phyloP scores from a whole-genome alignment of 2,797 vertebrate genomes.

The Lindbergichthys nudifrons region DNA sequence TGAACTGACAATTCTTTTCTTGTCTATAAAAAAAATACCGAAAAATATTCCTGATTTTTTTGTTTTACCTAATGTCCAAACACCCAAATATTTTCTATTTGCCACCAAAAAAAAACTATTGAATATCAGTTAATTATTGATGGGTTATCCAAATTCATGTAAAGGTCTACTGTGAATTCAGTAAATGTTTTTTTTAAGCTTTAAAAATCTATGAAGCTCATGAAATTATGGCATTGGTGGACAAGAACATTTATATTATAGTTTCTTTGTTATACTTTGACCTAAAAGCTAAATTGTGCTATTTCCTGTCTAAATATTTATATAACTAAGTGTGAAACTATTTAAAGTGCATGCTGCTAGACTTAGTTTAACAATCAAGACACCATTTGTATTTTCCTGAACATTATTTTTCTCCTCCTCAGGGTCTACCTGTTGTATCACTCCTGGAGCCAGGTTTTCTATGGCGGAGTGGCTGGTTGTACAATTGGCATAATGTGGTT shows the following conservation, averaged over 20 bases:
- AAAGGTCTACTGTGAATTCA: too few relatives aligned
- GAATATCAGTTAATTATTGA: not conserved
- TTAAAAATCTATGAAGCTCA: not conserved
- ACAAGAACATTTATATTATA: not conserved
- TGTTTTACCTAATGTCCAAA: not conserved
- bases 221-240: not conserved
- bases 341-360: not conserved
- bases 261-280: not conserved
- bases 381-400: not conserved
- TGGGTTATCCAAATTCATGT: too few relatives aligned
- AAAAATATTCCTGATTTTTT: not conserved
- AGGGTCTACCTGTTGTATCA: constrained; percentile 99
- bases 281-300: not conserved
- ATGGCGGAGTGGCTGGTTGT: constrained; percentile 91
- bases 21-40: not conserved
- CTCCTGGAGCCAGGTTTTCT: constrained; percentile 97
- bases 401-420: constrained; percentile 30
- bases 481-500: constrained; percentile 94
- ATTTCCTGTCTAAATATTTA: not conserved
- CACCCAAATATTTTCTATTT: not conserved
- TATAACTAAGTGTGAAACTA: too few relatives aligned
- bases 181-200: too few relatives aligned
- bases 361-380: not conserved
- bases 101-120: not conserved
- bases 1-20: not conserved